These are phyloP conservation scores for Chiroxiphia lanceolata DNA, from an alignment of 2,797 vertebrate species.

Conservation along the genomic window DNA sequence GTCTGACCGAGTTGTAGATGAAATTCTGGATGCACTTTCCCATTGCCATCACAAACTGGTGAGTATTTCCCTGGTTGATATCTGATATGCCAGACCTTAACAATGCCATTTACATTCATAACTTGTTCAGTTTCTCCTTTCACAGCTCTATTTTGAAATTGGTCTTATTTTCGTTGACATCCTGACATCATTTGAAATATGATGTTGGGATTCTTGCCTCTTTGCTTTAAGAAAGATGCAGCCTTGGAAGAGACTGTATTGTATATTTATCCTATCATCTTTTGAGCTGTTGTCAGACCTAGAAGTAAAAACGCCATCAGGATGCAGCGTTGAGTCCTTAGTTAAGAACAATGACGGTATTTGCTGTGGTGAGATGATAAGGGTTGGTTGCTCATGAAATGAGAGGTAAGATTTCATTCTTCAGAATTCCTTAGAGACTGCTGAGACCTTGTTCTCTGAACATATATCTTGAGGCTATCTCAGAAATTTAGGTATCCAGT, in stretches of 20 bases:
- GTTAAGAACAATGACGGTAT: not conserved
- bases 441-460: not conserved
- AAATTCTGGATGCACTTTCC: constrained; percentile 93
- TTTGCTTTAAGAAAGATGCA: not conserved
- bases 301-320: not conserved
- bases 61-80: constrained; percentile 54
- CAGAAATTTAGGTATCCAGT: not conserved
- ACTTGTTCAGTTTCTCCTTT: not conserved
- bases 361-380: not conserved
- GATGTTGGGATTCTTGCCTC: not conserved
- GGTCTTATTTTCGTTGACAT: not conserved
- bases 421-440: not conserved
- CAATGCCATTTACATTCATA: not conserved
- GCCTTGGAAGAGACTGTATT: not conserved
- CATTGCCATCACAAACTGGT: constrained; percentile 90
- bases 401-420: not conserved
- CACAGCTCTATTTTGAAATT: not conserved
- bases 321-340: not conserved
- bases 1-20: constrained; percentile 94
- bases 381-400: not conserved
- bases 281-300: not conserved
- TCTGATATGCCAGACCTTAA: not conserved
- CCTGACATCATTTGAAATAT: not conserved
- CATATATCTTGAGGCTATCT: not conserved
- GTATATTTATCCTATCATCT: not conserved